Base-by-base conservation (phyloP, 1,140 invertebrate genomes). In the Aphidius ervi region DNA sequence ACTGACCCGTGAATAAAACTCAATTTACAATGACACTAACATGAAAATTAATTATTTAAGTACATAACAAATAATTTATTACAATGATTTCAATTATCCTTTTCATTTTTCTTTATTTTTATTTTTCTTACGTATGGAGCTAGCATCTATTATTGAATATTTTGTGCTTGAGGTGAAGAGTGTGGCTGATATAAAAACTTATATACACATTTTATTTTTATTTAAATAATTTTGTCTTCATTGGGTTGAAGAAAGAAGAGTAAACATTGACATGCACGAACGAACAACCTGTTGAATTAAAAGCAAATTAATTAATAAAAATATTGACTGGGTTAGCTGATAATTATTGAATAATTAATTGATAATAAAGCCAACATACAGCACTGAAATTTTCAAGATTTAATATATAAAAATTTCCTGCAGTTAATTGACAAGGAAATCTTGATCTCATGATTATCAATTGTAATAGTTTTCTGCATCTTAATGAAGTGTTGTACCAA, bases 331-430 rank as follows among this genome's bases (percentile, higher is more conserved):
- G 16, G 16, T 16, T 16, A 16, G 16, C 16, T 16, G 16, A 16
- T 16, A 16, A 16, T 16, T 16, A 16, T 16, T 16, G 16, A 16
- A 0, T 0, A 16, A 16, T 16, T 16, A 0, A 16, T 16, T 16
- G 16, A 16, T 20, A 68, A 67, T 20, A 52, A 42, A 45, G 0
- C 3, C 4, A 16, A 16, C 65, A 70, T 69, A 71, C 68, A 49
- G 67, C 10, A 7, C 56, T 58, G 16, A 69, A 73, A 40, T 69
- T 71, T 46, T 69, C 31, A 46, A 73, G 46, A 59, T 73, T 70
- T 2, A 73, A 40, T 37, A 59, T 56, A 31, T 69, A 71, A n/a
- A 73, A 43, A 9, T 63, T 66, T 9, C 62, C 65, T 0, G 71
- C 71, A 3, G 68, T 71, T 60, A 71, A 61, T 55, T 62, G 57